These are phyloP conservation scores for Fregata magnificens DNA, from an alignment of 2,113 vertebrate genomes.

Conservation along the genomic window DNA sequence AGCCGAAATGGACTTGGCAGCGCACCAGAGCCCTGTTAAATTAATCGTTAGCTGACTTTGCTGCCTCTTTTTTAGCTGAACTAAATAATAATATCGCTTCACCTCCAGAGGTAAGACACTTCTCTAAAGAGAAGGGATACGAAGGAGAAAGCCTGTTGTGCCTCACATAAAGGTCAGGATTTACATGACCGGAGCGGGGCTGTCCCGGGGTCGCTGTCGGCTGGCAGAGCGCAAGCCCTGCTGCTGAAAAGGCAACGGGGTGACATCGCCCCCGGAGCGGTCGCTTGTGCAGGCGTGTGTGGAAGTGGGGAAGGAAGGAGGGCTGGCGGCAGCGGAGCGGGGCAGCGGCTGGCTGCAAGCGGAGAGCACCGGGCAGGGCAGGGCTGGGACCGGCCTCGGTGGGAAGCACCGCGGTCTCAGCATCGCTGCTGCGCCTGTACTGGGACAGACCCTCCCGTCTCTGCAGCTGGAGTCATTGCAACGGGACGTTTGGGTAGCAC, in stretches of 20 bases:
- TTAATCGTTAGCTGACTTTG: background rate
- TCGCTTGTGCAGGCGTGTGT: background rate
- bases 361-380: background rate
- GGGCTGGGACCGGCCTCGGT: no score
- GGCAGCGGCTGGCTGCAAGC: background rate
- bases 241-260: background rate
- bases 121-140: background rate
- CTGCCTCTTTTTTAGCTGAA: background rate
- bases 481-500: background rate
- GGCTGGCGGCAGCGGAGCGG: background rate
- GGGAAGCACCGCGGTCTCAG: background rate
- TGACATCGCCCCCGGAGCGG: background rate
- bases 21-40: background rate
- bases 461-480: background rate
- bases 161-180: background rate
- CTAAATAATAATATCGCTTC: background rate
- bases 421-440: background rate
- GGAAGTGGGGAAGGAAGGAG: background rate
- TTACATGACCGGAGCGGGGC: background rate
- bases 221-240: background rate
- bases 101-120: background rate
- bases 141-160: background rate
- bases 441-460: accelerated
- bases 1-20: background rate
- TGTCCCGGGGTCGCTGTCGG: background rate